Percentiles rank a stretch among this genome's conserved stretches.
phyloP scores from a whole-genome alignment of 2,888 invertebrate genomes.

The Eristalis pertinax region DNA sequence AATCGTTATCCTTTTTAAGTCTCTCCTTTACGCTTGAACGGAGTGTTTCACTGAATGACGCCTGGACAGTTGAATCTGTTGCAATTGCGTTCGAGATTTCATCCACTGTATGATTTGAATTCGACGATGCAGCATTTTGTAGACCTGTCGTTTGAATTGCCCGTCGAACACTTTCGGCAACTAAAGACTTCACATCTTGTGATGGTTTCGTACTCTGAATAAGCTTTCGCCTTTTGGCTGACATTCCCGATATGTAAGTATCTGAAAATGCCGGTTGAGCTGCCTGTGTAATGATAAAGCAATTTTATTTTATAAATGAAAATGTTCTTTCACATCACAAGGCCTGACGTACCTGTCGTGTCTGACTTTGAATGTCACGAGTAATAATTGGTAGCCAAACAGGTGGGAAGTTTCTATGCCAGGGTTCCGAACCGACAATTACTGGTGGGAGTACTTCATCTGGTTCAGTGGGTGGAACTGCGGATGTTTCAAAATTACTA shows the following conservation, averaged over 20 bases:
- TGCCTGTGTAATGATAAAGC: slow-evolving; percentile 72
- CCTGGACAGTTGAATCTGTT: slow-evolving; percentile 78
- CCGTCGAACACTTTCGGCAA: slow-evolving; percentile 79
- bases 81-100: slow-evolving; percentile 78
- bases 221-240: slow-evolving; percentile 92
- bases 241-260: slow-evolving; percentile 94
- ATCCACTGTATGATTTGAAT: slow-evolving; percentile 75
- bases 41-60: slow-evolving; percentile 79
- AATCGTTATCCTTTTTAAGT: slow-evolving; percentile 79
- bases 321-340: background rate
- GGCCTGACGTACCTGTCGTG: slow-evolving; percentile 81
- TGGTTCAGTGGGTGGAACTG: slow-evolving; percentile 75
- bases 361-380: slow-evolving; percentile 89
- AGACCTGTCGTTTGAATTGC: slow-evolving; percentile 78
- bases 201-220: slow-evolving; percentile 81
- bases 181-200: slow-evolving; percentile 77
- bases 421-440: slow-evolving; percentile 83
- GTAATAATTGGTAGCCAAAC: slow-evolving; percentile 95
- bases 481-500: slow-evolving; percentile 49
- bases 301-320: slow-evolving; percentile 76
- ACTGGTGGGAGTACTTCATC: slow-evolving; percentile 82
- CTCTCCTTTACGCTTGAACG: slow-evolving; percentile 78
- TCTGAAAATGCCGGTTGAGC: slow-evolving; percentile 89
- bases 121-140: slow-evolving; percentile 74
- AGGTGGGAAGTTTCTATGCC: slow-evolving; percentile 86